Conservation (phyloP, 2,113 vertebrate genomes). For the Neogale vison region DNA sequence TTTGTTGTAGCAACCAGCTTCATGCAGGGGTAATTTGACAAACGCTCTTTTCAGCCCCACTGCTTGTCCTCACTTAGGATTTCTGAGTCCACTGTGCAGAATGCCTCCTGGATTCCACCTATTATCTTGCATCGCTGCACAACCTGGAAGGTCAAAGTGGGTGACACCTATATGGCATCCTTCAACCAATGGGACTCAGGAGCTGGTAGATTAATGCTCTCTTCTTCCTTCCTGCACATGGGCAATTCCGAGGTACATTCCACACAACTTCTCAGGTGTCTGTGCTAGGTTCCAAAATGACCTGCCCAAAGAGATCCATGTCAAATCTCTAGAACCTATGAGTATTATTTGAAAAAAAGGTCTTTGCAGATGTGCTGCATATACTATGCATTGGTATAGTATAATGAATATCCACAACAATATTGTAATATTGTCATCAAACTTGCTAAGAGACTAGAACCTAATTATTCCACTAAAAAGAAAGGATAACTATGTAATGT, state of each 20-base stretch:
- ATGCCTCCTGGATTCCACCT: no score
- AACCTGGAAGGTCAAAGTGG: neutral
- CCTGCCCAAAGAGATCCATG: neutral
- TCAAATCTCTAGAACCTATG: neutral
- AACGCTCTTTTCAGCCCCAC: neutral
- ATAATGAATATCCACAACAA: neutral
- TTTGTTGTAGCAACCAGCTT: neutral
- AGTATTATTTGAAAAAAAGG: neutral
- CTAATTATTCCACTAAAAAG: neutral
- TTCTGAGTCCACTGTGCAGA: neutral
- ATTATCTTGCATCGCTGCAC: neutral
- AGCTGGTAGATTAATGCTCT: neutral
- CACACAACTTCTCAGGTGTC: neutral
- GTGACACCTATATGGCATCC: neutral
- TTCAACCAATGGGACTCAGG: neutral
- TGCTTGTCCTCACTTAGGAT: no score
- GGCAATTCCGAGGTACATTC: neutral
- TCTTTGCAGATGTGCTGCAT: neutral
- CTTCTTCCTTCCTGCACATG: neutral
- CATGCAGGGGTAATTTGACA: neutral
- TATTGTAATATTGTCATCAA: neutral
- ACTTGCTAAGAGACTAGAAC: neutral
- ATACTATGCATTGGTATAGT: neutral
- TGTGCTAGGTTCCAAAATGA: neutral
- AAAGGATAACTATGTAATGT: neutral